Base-by-base conservation (phyloP, 2,797 vertebrate genomes). In the Gastrophryne carolinensis region DNA sequence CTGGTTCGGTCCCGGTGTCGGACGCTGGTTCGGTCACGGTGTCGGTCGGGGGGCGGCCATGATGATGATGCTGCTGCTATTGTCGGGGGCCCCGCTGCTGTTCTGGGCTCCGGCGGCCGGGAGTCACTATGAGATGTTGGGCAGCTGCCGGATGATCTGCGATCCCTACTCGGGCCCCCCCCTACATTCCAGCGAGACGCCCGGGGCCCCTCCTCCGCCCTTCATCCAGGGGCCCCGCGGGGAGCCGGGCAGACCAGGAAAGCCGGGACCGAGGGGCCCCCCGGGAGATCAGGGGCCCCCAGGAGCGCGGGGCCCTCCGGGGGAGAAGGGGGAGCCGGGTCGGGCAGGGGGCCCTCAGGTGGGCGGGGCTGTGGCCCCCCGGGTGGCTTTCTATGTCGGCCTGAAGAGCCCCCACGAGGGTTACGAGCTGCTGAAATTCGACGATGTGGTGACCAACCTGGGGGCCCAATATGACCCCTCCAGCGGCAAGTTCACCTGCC, bases 331-430 rank as follows among this genome's bases (percentile, higher is more conserved):
- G 39, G 89, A 79, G 79, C 84, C 80, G 6, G 91, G 79, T 1
- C 91, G 85, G 78, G 26, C 83, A 57, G 91, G 84, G 44, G 89
- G 76, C 79, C 83, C 79, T 6, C 90, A 76, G 41, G 88, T 93
- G 9, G 81, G 89, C 0, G 92, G 93, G 10, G 89, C 89, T 0
- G 79, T 83, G 32, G 88, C 86, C 7, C 89, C 88, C 74, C 91
- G 92, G 86, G 93, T 97, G 80, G 96, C 96, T 1, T 98, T 98
- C 82, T 98, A 97, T 73, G 96, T 96, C 34, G 96, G 96, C 19
- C 90, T 98, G 49, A 98, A 96, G 87, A 97, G 94, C 70, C 96
- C 96, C 0, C 96, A 98, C 44, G 96, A 98, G 81, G 96, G 96
- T 63, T 98, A 98, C 32, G 96, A 98, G 84, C 94, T 98, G 78